These are phyloP conservation scores for Synanthedon myopaeformis DNA, from an alignment of 2,888 invertebrate species.

Conservation along the genomic window DNA sequence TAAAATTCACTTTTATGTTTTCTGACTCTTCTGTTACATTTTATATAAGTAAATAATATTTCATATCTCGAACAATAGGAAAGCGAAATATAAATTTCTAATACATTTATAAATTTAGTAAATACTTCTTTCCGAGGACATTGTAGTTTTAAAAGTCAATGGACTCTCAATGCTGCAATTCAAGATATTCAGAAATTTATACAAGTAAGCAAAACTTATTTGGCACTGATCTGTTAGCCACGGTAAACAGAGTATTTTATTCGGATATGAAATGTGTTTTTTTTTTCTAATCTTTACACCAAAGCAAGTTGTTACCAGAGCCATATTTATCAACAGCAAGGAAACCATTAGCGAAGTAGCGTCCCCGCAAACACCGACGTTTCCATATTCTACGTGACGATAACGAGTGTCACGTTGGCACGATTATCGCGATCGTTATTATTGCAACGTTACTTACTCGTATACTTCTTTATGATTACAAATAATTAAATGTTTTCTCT, in stretches of 20 bases:
- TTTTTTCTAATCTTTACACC: background rate
- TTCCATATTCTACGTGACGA: conserved; percentile 38
- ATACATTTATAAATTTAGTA: too few species aligned
- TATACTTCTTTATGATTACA: too few species aligned
- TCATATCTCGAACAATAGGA: too few species aligned
- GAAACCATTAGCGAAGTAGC: conserved; percentile 24
- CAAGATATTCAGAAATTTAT: too few species aligned
- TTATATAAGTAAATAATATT: too few species aligned
- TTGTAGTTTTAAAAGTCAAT: too few species aligned
- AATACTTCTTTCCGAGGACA: too few species aligned
- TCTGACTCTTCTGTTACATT: background rate
- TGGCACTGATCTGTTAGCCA: too few species aligned
- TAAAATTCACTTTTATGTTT: background rate
- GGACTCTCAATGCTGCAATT: too few species aligned
- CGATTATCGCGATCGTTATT: conserved; percentile 28
- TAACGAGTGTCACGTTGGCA: conserved; percentile 27
- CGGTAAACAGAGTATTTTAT: background rate
- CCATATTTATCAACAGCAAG: conserved; percentile 7
- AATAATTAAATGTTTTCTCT: too few species aligned
- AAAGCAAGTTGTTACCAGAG: background rate
- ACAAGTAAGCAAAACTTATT: too few species aligned
- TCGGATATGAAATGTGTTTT: background rate
- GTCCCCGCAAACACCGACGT: conserved; percentile 17
- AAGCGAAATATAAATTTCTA: too few species aligned
- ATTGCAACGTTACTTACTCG: conserved; percentile 6